Evolutionary conservation across 2,113 vertebrate species (phyloP).

Genomic region (Desmodus rotundus): DNA sequence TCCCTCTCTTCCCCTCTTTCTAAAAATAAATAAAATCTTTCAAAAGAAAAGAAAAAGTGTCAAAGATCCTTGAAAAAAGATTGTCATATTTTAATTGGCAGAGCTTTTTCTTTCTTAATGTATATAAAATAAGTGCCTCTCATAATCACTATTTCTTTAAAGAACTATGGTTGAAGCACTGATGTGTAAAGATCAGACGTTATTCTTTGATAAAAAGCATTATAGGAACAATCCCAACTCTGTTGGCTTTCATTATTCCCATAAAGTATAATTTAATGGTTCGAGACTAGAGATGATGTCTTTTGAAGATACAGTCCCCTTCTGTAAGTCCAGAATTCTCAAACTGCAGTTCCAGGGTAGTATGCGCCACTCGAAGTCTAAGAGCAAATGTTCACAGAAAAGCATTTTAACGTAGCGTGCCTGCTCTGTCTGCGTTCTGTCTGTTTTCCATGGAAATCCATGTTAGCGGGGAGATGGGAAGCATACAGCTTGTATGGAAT

Average conservation of each 20-base stretch:
- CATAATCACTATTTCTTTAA: background rate
- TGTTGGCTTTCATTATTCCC: background rate
- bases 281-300: background rate
- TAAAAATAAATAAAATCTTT: too few relatives aligned
- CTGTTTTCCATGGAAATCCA: background rate
- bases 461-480: background rate
- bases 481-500: background rate
- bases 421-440: background rate
- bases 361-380: background rate
- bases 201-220: conserved; percentile 22
- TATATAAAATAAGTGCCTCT: background rate
- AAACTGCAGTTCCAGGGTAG: background rate
- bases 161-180: background rate
- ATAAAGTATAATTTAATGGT: background rate
- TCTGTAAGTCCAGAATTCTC: background rate
- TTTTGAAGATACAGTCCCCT: background rate
- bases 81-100: background rate
- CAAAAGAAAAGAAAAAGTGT: too few relatives aligned
- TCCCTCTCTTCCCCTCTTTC: too few relatives aligned
- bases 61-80: too few relatives aligned
- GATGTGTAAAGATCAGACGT: background rate
- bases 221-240: background rate
- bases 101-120: background rate
- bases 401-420: background rate
- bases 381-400: background rate